These are phyloP conservation scores for Acanthococcus lagerstroemiae DNA, from an alignment of 2,888 invertebrate species.

Conservation along the genomic window DNA sequence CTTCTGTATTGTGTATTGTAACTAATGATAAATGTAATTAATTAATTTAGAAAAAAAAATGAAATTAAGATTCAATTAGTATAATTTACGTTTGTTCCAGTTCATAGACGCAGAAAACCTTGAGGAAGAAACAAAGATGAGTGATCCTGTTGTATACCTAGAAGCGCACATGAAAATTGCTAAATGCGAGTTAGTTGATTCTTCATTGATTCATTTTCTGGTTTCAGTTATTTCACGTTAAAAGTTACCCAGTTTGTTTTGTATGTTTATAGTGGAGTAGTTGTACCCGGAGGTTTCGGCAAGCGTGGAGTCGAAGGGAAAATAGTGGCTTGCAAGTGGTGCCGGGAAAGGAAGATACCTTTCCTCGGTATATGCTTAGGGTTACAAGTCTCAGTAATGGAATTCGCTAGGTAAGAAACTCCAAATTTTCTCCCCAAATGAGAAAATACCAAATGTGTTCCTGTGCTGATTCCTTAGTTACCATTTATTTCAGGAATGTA, in stretches of 20 bases:
- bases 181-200: slow-evolving; percentile 70
- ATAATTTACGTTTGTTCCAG: slow-evolving; percentile 43
- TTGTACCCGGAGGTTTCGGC: slow-evolving; percentile 98
- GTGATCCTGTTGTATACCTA: slow-evolving; percentile 74
- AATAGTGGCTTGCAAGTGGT: slow-evolving; percentile 87
- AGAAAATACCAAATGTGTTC: no score
- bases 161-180: slow-evolving; percentile 89
- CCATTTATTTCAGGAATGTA: slow-evolving; percentile 35
- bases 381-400: slow-evolving; percentile 91
- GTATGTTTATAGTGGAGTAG: slow-evolving; percentile 61
- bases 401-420: slow-evolving; percentile 68
- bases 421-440: no score
- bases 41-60: no score
- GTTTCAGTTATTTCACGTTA: no score
- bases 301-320: slow-evolving; percentile 92
- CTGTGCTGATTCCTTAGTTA: no score
- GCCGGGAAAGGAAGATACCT: slow-evolving; percentile 78
- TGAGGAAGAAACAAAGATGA: slow-evolving; percentile 51
- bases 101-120: slow-evolving; percentile 87
- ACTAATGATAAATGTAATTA: no score
- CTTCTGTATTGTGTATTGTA: no score
- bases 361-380: slow-evolving; percentile 96
- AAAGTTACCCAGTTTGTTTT: not conserved
- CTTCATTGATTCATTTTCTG: no score
- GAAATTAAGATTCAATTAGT: no score